Evolutionary conservation across 2,888 invertebrate species (phyloP).

Genomic region (Dicyrtomina minuta): DNA sequence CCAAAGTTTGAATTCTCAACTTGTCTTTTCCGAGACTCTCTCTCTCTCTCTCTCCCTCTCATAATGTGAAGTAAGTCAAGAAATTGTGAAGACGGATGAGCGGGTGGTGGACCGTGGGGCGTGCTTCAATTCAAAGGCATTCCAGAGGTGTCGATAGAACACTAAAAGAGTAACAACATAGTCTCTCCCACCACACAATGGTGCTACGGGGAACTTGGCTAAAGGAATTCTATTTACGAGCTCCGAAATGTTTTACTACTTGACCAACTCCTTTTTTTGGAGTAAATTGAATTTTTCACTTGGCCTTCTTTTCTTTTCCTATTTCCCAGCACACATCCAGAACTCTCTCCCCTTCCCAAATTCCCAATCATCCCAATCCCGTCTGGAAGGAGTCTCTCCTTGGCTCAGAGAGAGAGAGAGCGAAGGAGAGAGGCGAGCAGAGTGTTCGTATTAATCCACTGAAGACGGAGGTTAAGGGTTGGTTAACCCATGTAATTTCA

Average conservation of each 20-base stretch:
- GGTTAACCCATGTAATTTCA: too few relatives aligned
- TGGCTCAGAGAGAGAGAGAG: slow-evolving; percentile 7
- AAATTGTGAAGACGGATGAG: slow-evolving; percentile 5
- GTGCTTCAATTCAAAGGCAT: slow-evolving; percentile 8
- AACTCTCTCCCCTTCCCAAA: not conserved
- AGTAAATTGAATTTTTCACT: slow-evolving; percentile 34
- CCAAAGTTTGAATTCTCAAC: slow-evolving; percentile 17
- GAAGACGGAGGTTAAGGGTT: not conserved
- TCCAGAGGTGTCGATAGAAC: slow-evolving; percentile 5
- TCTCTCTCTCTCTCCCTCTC: not conserved
- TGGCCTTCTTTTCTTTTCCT: slow-evolving; percentile 15
- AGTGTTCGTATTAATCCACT: not conserved
- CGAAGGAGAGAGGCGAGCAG: not conserved
- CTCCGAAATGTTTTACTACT: slow-evolving; percentile 31
- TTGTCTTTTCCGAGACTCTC: not conserved
- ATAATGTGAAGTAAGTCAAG: not conserved
- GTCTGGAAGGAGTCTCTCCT: not conserved
- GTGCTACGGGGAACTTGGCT: not conserved
- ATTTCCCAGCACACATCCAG: slow-evolving; percentile 8
- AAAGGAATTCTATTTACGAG: slow-evolving; percentile 28
- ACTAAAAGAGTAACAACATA: slow-evolving; percentile 3
- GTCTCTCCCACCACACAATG: not conserved
- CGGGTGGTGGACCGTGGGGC: not conserved
- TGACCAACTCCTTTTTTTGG: slow-evolving; percentile 29
- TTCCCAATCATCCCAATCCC: not conserved